Percentiles rank a stretch among this genome's conserved stretches.
phyloP scores from a whole-genome alignment of 1,140 invertebrate species.

The Cydia pomonella region DNA sequence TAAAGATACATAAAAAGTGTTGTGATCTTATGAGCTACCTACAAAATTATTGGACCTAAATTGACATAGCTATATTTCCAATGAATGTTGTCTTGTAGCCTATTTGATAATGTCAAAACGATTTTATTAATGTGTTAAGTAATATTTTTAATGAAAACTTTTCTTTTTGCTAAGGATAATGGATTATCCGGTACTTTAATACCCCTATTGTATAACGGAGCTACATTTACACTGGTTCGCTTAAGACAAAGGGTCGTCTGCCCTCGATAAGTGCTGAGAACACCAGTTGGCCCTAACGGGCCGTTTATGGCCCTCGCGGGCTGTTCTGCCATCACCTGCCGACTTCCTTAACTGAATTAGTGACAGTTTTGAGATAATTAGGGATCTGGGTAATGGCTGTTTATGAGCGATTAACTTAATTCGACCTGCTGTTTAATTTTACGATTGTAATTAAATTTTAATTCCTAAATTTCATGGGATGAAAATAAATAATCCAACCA shows the following conservation, averaged over 20 bases:
- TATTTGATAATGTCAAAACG: too few relatives aligned
- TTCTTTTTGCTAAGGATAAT: too few relatives aligned
- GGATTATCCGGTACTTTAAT: too few relatives aligned
- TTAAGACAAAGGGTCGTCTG: neutral
- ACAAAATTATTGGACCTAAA: too few relatives aligned
- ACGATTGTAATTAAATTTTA: neutral
- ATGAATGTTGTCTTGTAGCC: too few relatives aligned
- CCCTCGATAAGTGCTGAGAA: neutral
- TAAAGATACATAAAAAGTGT: too few relatives aligned
- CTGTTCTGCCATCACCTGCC: constrained; percentile 6
- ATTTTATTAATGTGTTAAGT: too few relatives aligned
- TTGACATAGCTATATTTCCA: too few relatives aligned
- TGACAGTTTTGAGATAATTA: constrained; percentile 28
- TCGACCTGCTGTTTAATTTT: neutral
- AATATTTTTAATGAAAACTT: too few relatives aligned
- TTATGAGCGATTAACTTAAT: neutral
- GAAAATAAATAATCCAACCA: neutral
- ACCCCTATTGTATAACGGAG: too few relatives aligned
- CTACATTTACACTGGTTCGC: neutral
- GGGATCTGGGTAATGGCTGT: neutral
- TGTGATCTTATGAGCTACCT: too few relatives aligned
- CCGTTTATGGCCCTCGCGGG: constrained; percentile 14
- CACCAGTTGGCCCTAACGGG: constrained; percentile 6
- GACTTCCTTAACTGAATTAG: constrained; percentile 31
- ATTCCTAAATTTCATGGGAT: neutral